Evolutionary conservation across 2,797 vertebrate species (phyloP).

Genomic region (Austrolebias charrua): DNA sequence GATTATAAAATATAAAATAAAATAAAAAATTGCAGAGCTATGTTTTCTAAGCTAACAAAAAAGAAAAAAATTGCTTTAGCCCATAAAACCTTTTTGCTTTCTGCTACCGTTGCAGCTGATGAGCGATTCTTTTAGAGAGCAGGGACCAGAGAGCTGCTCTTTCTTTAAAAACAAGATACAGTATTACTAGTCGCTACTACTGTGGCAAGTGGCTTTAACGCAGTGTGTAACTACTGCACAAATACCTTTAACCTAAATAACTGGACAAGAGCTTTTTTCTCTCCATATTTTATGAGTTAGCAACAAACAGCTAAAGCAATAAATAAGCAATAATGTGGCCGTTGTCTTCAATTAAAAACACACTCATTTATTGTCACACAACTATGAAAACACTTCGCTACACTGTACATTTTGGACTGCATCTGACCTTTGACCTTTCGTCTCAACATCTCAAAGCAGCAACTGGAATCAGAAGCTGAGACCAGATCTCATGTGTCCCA

Average conservation of each 20-base stretch:
- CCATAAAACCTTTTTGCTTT: too few species aligned
- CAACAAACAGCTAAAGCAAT: background rate
- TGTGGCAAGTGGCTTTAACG: constrained; percentile 1
- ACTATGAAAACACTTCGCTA: background rate
- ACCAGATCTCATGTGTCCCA: constrained; percentile 41
- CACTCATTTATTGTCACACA: background rate
- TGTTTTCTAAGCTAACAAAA: background rate
- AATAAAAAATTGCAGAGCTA: background rate
- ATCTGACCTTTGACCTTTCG: constrained; percentile 39
- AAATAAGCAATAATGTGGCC: background rate
- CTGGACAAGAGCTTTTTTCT: too few species aligned
- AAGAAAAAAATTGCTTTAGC: background rate
- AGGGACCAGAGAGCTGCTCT: background rate
- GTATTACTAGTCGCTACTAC: background rate
- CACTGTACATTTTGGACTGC: background rate
- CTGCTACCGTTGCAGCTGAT: background rate
- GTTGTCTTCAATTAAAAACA: background rate
- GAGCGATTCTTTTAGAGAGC: background rate
- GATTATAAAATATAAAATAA: too few species aligned
- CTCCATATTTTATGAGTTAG: background rate
- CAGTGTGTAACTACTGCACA: too few species aligned
- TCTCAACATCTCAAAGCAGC: constrained; percentile 21
- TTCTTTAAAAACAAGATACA: background rate
- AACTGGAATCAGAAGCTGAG: constrained; percentile 24
- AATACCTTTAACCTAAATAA: background rate